A percentile compares a stretch with the other conserved stretches of the same genome.
These are phyloP conservation scores for Metopolophium dirhodum DNA, from an alignment of 1,140 invertebrate species.

Conservation along the genomic window DNA sequence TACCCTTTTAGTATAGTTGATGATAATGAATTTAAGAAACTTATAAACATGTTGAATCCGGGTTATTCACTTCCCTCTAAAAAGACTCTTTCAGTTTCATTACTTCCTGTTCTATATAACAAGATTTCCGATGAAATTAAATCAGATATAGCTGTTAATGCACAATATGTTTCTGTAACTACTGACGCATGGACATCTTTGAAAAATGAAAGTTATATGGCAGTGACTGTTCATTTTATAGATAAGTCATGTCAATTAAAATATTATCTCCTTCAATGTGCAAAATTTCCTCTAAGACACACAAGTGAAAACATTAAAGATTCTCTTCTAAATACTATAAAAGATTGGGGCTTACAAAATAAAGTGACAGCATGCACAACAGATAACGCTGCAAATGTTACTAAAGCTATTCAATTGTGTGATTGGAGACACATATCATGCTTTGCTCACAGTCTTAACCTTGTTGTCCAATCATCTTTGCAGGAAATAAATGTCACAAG, in stretches of 20 bases:
- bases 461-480: conserved; percentile 51
- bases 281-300: conserved; percentile 55
- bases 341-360: conserved; percentile 24
- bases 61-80: conserved; percentile 59
- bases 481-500: not conserved
- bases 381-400: conserved; percentile 59
- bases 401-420: conserved; percentile 52
- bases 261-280: conserved; percentile 58
- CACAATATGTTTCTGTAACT: conserved; percentile 58
- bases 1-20: conserved; percentile 59
- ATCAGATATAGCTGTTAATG: conserved; percentile 37
- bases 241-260: conserved; percentile 58
- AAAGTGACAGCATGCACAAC: conserved; percentile 18
- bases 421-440: conserved; percentile 56
- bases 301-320: conserved; percentile 54
- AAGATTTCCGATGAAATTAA: conserved; percentile 56
- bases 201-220: conserved; percentile 59
- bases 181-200: conserved; percentile 60
- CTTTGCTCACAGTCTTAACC: conserved; percentile 52
- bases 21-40: conserved; percentile 60
- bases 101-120: conserved; percentile 59
- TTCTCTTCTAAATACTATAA: not conserved
- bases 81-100: conserved; percentile 60
- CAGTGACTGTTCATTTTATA: conserved; percentile 60
- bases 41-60: conserved; percentile 60